Evolutionary conservation across 2,797 vertebrate genomes (phyloP), one percentile per base, ranked within the genome.

Genomic region (Hyperoplus immaculatus): DNA sequence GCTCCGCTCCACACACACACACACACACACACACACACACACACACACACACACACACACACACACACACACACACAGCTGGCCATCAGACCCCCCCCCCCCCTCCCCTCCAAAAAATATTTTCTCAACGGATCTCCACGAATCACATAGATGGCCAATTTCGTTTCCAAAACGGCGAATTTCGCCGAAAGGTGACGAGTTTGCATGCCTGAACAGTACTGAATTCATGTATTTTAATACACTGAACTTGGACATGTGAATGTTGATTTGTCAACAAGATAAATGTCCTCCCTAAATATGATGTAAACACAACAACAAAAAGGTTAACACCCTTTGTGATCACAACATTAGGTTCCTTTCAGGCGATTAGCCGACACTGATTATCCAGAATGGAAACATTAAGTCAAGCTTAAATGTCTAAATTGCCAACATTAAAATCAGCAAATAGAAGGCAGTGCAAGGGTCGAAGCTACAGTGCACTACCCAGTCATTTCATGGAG

Each of bases 381-480:
- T 81, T 78, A 83, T 86, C 78, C 83, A 63, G 69, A 84, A 88
- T 70, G 82, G 86, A 79, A 79, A 80, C 90, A 92, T 90, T 89
- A 90, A 77, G 81, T 83, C 65, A 50, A 70, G 83, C 85, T 88
- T 87, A 88, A 94, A 90, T n/a, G 65, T 72, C 81, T 89, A 89
- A 92, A 94, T 93, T 84, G 78, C 82, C 72, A 64, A 89, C 84
- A 87, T 90, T 92, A 91, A 88, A 90, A 78, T 73, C 82, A 78
- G 72, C 77, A 87, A 86, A 89, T 81, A 84, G 60, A 67, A 71
- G 59, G 62, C 55, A 70, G 86, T 75, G 81, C 89, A 88, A 90
- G 80, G 90, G 88, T 90, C 87, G 78, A 75, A 80, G 77, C 69
- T 60, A 36, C 61, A 68, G 54, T 5, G 61, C 77, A 68, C 77